A percentile compares a stretch with the other conserved stretches of the same genome.
Conservation (phyloP, 2,797 vertebrate species). For the Poeciliopsis infans region DNA sequence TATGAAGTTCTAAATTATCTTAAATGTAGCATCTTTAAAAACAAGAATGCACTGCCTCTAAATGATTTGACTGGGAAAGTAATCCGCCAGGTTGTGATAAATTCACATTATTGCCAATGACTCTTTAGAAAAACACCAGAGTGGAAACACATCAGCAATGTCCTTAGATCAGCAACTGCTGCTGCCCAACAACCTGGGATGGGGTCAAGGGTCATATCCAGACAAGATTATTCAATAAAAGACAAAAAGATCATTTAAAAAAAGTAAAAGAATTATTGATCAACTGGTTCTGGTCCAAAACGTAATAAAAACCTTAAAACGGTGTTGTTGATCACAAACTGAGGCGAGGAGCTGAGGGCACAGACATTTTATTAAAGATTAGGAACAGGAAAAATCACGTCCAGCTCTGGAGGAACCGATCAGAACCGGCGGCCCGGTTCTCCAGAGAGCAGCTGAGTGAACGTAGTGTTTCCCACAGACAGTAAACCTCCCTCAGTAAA, state of each 20-base stretch:
- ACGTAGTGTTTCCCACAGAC: constrained; percentile 44
- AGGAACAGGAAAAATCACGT: constrained; percentile 56
- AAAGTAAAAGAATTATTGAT: no score
- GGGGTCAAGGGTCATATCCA: no score
- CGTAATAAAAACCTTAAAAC: background rate
- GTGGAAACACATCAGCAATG: no score
- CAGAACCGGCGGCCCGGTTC: constrained; percentile 60
- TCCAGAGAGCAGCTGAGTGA: constrained; percentile 58
- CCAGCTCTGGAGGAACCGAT: constrained; percentile 57
- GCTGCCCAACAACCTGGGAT: no score
- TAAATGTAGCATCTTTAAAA: background rate
- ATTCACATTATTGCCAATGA: no score
- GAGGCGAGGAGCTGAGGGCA: constrained; percentile 22
- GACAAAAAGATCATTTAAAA: no score
- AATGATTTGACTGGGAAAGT: background rate
- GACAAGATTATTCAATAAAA: no score
- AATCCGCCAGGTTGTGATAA: no score
- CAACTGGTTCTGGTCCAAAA: background rate
- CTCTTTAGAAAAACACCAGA: no score
- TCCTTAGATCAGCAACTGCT: no score
- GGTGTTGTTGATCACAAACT: background rate
- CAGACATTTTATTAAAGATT: constrained; percentile 75
- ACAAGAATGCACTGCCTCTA: background rate
- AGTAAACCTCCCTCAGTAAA: constrained; percentile 55
- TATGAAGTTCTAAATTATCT: background rate